phyloP scores from a whole-genome alignment of 2,797 vertebrate genomes.

The Phoxinus dragarum region DNA sequence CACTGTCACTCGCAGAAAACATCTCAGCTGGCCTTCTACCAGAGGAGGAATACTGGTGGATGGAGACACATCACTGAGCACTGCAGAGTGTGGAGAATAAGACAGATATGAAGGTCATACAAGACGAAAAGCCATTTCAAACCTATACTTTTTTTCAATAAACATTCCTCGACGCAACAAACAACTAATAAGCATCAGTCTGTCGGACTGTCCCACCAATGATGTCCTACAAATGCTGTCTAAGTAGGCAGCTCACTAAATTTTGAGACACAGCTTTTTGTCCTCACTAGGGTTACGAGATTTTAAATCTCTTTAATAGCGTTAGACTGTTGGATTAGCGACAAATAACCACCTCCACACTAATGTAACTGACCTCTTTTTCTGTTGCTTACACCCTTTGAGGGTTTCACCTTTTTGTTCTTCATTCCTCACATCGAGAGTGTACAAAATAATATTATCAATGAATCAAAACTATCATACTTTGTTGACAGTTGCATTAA shows the following conservation, averaged over 20 bases:
- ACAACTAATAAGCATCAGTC: background rate
- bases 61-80: conserved; percentile 78
- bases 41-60: conserved; percentile 91
- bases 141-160: background rate
- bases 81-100: conserved; percentile 67
- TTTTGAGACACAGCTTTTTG: conserved; percentile 10
- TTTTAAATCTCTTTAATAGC: background rate
- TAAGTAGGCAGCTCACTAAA: background rate
- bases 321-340: background rate
- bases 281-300: background rate
- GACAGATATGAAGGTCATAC: background rate
- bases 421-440: conserved; percentile 34
- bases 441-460: background rate
- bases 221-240: background rate
- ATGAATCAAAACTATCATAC: background rate
- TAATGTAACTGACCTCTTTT: conserved; percentile 10
- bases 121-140: background rate
- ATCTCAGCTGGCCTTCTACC: conserved; percentile 89
- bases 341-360: background rate
- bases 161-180: background rate
- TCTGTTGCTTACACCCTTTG: conserved; percentile 21
- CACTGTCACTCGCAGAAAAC: conserved; percentile 87
- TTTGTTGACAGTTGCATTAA: conserved; percentile 40
- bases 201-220: background rate
- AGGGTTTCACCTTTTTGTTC: conserved; percentile 28